phyloP scores from a whole-genome alignment of 1,140 invertebrate species.

The Centruroides sculpturatus region DNA sequence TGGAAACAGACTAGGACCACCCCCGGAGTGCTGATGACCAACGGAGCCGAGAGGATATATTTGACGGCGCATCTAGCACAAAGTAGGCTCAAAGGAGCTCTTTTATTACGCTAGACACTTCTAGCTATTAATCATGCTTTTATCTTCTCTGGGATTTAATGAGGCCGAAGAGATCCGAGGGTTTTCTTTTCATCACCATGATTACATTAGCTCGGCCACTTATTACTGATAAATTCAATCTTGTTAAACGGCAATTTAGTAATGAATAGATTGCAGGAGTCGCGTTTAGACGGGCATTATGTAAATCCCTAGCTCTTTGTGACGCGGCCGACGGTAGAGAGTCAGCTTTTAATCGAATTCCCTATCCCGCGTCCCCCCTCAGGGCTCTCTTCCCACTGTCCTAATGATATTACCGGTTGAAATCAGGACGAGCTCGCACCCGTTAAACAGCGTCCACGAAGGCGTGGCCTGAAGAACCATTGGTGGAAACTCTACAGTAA shows the following conservation, averaged over 20 bases:
- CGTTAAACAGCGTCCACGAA: too few species aligned
- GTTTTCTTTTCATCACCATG: slow-evolving; percentile 15
- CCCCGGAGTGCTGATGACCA: too few species aligned
- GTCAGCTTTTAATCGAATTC: slow-evolving; percentile 1
- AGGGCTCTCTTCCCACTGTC: not conserved
- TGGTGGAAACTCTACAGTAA: too few species aligned
- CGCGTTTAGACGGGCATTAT: slow-evolving; percentile 11
- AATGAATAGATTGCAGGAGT: slow-evolving; percentile 12
- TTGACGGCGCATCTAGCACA: too few species aligned
- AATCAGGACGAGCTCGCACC: too few species aligned
- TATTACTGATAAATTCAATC: slow-evolving; percentile 17
- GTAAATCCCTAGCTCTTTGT: slow-evolving; percentile 5
- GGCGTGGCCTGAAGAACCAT: too few species aligned
- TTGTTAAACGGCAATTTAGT: slow-evolving; percentile 17
- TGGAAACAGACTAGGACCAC: too few species aligned
- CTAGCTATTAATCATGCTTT: slow-evolving; percentile 14
- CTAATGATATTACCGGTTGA: too few species aligned
- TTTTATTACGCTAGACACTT: slow-evolving; percentile 13
- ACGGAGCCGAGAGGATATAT: too few species aligned
- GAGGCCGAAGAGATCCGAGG: slow-evolving; percentile 14
- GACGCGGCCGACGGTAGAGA: slow-evolving; percentile 3
- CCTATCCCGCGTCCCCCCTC: not conserved
- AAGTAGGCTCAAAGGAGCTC: not conserved
- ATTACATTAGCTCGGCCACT: slow-evolving; percentile 16
- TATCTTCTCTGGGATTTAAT: slow-evolving; percentile 14